Percentiles rank a stretch among this genome's conserved stretches.
These are phyloP conservation scores for Solea solea DNA, from an alignment of 2,113 vertebrate genomes.

Conservation along the genomic window DNA sequence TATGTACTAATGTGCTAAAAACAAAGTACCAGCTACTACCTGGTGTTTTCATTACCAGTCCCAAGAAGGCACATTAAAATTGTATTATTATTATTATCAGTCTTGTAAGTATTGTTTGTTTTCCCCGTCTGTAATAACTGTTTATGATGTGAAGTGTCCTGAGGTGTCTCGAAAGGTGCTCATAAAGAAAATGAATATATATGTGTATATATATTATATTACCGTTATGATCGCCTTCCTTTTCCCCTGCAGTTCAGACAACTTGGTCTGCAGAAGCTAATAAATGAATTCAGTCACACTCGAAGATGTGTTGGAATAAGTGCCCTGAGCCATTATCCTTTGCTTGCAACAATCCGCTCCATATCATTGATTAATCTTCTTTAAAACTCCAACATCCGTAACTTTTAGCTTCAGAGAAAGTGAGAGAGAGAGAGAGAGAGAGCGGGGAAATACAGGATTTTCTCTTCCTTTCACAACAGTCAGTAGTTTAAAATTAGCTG, in stretches of 20 bases:
- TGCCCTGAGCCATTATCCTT: not conserved
- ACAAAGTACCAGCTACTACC: no score
- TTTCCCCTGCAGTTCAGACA: constrained; percentile 7
- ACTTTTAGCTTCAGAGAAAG: no score
- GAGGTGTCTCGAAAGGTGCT: no score
- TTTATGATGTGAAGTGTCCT: no score
- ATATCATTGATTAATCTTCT: not conserved
- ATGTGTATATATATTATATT: not conserved
- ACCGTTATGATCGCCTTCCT: not conserved
- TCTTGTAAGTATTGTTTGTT: no score
- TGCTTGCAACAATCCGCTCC: not conserved
- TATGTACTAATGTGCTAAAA: no score
- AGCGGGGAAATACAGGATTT: not conserved
- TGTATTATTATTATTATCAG: no score
- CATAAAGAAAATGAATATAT: not conserved
- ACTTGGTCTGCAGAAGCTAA: constrained; percentile 5
- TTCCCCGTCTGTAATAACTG: no score
- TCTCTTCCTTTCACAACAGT: not conserved
- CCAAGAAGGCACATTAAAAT: no score
- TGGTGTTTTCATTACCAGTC: no score
- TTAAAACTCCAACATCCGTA: not conserved
- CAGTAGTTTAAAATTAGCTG: no score
- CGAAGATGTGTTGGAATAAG: not conserved
- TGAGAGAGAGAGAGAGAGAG: not conserved
- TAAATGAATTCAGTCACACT: constrained; percentile 16